Evolutionary conservation across 2,888 invertebrate species (phyloP).

Genomic region (Drosophila vallismaia): DNA sequence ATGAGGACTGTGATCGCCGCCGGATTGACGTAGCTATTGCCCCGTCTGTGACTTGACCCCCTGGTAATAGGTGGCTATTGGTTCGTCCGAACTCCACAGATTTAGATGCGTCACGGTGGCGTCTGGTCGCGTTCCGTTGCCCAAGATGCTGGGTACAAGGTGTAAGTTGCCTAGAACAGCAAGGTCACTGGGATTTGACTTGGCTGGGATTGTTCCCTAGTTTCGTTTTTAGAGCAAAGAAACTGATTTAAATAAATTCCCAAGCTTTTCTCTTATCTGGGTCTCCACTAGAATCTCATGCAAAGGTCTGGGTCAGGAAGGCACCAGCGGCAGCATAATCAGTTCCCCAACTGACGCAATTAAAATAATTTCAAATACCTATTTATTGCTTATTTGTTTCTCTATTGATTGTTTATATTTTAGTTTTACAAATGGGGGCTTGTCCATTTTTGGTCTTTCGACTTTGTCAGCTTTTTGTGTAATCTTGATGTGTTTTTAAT

Average conservation of each 20-base stretch:
- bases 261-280: neutral
- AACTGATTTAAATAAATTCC: neutral
- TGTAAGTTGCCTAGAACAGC: neutral
- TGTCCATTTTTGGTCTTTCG: slow-evolving; percentile 6
- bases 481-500: neutral
- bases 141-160: neutral
- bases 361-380: slow-evolving; percentile 5
- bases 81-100: slow-evolving; percentile 3
- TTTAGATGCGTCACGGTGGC: slow-evolving; percentile 29
- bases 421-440: slow-evolving; percentile 22
- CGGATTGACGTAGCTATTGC: slow-evolving; percentile 35
- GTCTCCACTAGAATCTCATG: neutral
- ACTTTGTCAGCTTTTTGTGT: slow-evolving; percentile 1
- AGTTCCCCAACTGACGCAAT: slow-evolving; percentile 20
- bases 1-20: slow-evolving; percentile 22
- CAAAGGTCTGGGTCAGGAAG: slow-evolving; percentile 20
- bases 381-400: slow-evolving; percentile 13
- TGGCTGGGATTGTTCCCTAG: neutral
- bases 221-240: neutral
- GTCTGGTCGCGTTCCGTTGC: slow-evolving; percentile 1
- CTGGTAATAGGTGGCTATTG: neutral
- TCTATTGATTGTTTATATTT: slow-evolving; percentile 23
- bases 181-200: neutral
- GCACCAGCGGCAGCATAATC: slow-evolving; percentile 3
- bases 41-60: slow-evolving; percentile 27